Evolutionary conservation across 2,113 vertebrate species (phyloP).

Genomic region (Dipodomys merriami): DNA sequence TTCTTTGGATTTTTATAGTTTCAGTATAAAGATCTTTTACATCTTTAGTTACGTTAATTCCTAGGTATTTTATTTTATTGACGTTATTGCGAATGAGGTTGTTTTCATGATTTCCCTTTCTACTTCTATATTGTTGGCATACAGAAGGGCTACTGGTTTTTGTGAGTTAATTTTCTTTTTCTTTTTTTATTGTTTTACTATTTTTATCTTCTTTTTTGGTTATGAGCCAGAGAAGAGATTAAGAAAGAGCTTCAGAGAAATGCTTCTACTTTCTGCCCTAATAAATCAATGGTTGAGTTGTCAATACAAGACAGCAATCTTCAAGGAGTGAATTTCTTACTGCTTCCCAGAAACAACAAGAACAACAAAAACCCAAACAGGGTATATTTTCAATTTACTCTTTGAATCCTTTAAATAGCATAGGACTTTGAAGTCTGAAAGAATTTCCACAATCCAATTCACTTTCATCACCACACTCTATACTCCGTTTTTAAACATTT

Average conservation of each 20-base stretch:
- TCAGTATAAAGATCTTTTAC: too few species aligned
- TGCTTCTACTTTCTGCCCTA: conserved; percentile 58
- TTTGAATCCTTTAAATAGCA: conserved; percentile 52
- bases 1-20: too few species aligned
- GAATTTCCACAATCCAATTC: conserved; percentile 68
- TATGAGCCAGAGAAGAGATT: neutral
- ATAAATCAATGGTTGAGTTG: conserved; percentile 58
- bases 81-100: too few species aligned
- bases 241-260: conserved; percentile 23
- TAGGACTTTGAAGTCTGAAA: conserved; percentile 66
- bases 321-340: conserved; percentile 37
- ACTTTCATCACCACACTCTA: conserved; percentile 60
- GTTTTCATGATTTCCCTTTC: too few species aligned
- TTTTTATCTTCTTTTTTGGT: neutral
- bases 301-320: conserved; percentile 52
- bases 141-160: neutral
- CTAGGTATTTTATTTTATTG: too few species aligned
- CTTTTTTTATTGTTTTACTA: neutral
- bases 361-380: conserved; percentile 26
- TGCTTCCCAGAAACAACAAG: conserved; percentile 42
- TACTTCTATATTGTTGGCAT: too few species aligned
- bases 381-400: conserved; percentile 57
- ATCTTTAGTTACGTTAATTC: too few species aligned
- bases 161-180: neutral
- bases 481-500: conserved; percentile 63